phyloP scores from a whole-genome alignment of 2,888 invertebrate genomes.

The Macrophya annulata region DNA sequence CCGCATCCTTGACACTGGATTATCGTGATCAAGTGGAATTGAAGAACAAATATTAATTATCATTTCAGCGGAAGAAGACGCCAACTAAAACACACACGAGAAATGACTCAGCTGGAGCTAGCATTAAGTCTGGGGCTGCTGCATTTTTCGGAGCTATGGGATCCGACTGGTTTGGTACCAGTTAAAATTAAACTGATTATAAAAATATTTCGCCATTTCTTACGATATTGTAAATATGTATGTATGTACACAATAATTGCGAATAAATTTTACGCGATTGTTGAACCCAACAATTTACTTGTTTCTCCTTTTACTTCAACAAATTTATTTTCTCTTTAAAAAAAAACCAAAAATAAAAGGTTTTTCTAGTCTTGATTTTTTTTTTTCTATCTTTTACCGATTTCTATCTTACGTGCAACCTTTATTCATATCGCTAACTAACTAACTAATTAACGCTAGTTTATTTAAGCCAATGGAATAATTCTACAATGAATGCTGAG shows the following conservation, averaged over 20 bases:
- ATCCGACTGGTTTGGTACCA: constrained; percentile 89
- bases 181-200: constrained; percentile 63
- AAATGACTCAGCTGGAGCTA: constrained; percentile 81
- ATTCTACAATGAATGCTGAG: constrained; percentile 17
- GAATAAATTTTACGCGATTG: constrained; percentile 26
- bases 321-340: not conserved
- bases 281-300: not conserved
- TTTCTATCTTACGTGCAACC: not conserved
- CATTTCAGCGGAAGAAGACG: constrained; percentile 80
- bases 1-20: not conserved
- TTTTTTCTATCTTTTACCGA: not conserved
- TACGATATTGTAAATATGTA: constrained; percentile 20
- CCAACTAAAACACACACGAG: constrained; percentile 76
- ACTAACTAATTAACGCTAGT: not conserved
- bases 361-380: not conserved
- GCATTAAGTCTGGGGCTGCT: constrained; percentile 87
- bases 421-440: not conserved
- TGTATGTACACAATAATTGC: not conserved
- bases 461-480: not conserved
- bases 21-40: not conserved
- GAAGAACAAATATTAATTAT: constrained; percentile 34
- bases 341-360: no score
- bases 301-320: not conserved
- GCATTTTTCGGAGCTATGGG: constrained; percentile 92
- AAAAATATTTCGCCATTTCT: not conserved